Base-by-base conservation (phyloP, 2,888 invertebrate genomes). In the Phortica okadai region DNA sequence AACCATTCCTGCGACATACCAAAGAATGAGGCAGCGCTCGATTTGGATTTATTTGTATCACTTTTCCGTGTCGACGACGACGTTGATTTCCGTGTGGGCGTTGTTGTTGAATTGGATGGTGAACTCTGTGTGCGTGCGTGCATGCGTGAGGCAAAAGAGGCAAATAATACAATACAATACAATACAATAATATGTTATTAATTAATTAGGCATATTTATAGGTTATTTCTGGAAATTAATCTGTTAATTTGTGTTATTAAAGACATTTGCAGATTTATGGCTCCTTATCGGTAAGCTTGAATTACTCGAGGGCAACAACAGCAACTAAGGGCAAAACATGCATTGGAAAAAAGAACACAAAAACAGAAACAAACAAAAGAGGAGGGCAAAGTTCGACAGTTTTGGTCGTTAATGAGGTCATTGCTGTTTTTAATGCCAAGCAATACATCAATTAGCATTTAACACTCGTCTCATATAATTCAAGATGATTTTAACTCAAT, bases 1-100 rank as follows among this genome's bases (percentile, higher is more conserved):
- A 96, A 96, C 96, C 96, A 96, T 90, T 96, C 96, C 10, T 95
- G 95, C 7, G 96, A 95, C 94, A 96, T 95, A 74, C 95, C 96
- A 90, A 96, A 96, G 91, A 96, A 94, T 0, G 96, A 95, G 0
- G 95, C 95, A 0, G 96, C 96, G 14, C 96, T 94, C 16, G 96
- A 95, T 81, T 95, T 94, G 67, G 87, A 78, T 82, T 89, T 89
- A 59, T 80, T 78, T 79, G 78, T 64, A 74, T 88, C 87, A 73
- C 74, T 81, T 79, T 82, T 88, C 79, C 84, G 84, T n/a, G 64
- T 25, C 10, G 70, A 74, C 73, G 69, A 54, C 56, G 77, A 69
- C 77, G 82, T 74, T 41, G 83, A 76, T 78, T 85, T 89, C 6
- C 83, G 85, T 73, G 86, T 85, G 41, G 89, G 84, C n/a, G 89